Evolutionary conservation across 2,797 vertebrate genomes (phyloP), one percentile per base, ranked within the genome.

Genomic region (Eupleurogrammus muticus): DNA sequence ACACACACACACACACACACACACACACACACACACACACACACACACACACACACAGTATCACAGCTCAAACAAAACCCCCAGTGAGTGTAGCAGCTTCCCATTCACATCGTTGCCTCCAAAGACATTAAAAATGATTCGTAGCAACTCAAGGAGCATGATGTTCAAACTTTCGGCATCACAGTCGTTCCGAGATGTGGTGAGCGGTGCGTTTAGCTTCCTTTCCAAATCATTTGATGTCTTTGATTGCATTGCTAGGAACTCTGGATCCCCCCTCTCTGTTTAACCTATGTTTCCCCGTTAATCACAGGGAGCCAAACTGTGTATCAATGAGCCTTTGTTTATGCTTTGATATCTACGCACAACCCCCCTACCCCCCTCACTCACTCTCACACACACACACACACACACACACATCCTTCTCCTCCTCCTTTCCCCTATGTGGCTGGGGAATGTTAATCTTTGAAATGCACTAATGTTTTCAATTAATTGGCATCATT

Each of bases 401-500:
- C 17, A 44, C 48, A 51, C 48, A 36, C 14, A 24, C 69, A 66
- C n/a, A n/a, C n/a, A n/a, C n/a, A 40, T 40, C 38, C 9, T 42
- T 14, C 1, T 19, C 54, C 38, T 40, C 59, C 65, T 50, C 68
- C 32, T 67, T 46, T 63, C 49, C 66, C 50, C 69, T 53, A 54
- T 20, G 60, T 65, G 56, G 66, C 66, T 67, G 17, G 62, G 66
- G 83, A 91, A 91, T 90, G 88, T 89, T 92, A 90, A 92, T 93
- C 87, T 89, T 83, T 73, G 73, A 82, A 82, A 89, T 87, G 82
- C 80, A 73, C 74, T 80, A 83, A 87, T 90, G 90, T 90, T 92
- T 92, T 86, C 84, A 89, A 91, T 93, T 94, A 94, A 92, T 89
- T 90, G 92, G 88, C 89, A 79, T 93, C 92, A 93, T 94, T 93